phyloP scores from a whole-genome alignment of 2,797 vertebrate species.

The Cossypha heuglini region DNA sequence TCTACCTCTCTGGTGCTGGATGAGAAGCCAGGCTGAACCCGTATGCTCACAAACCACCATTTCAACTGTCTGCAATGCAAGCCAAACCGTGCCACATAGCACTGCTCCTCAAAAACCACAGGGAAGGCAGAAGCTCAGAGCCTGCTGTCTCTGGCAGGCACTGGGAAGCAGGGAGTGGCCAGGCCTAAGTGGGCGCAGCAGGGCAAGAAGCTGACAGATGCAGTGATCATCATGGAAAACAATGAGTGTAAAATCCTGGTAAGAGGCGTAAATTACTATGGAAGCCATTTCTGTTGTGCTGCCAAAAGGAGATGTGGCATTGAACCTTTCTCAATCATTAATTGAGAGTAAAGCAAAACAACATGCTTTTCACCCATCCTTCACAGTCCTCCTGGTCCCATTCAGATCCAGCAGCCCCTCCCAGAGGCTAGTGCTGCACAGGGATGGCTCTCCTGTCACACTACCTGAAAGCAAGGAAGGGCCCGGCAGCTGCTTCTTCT shows the following conservation, averaged over 20 bases:
- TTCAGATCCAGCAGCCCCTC: background rate
- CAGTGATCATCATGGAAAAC: rapidly evolving
- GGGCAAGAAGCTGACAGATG: background rate
- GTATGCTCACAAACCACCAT: rapidly evolving
- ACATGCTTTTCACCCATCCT: rapidly evolving
- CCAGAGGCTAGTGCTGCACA: rapidly evolving
- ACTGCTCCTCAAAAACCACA: rapidly evolving
- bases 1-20: rapidly evolving
- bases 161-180: rapidly evolving
- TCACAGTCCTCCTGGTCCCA: rapidly evolving
- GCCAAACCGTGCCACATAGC: background rate
- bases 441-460: background rate
- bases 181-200: rapidly evolving
- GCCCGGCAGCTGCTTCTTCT: background rate
- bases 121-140: background rate
- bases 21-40: background rate
- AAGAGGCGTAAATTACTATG: rapidly evolving
- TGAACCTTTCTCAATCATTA: background rate
- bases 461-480: background rate
- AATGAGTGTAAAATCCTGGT: rapidly evolving
- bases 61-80: background rate
- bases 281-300: background rate
- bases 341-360: background rate
- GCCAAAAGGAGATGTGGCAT: rapidly evolving
- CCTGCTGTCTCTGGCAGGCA: background rate